Conservation (phyloP, 2,797 vertebrate genomes). For the Xerus rutilus region DNA sequence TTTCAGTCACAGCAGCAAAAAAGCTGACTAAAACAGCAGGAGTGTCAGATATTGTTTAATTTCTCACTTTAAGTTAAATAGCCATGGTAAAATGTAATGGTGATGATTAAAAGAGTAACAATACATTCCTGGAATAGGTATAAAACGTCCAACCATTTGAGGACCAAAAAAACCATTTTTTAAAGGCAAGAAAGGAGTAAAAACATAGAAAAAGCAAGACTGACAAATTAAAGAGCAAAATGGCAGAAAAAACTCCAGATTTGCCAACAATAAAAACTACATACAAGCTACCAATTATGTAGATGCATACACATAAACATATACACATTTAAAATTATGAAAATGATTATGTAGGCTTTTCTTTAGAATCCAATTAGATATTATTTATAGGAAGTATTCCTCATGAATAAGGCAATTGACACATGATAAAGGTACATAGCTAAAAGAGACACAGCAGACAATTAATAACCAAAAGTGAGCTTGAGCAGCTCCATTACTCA, state of each 20-base stretch:
- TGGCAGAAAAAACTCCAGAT: neutral
- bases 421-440: neutral
- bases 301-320: neutral
- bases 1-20: too few relatives aligned
- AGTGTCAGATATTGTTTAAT: neutral
- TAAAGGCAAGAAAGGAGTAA: neutral
- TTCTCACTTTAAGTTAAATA: neutral
- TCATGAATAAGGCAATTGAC: neutral
- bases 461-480: neutral
- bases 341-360: neutral
- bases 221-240: neutral
- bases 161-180: neutral
- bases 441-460: neutral
- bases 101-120: neutral
- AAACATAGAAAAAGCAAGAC: neutral
- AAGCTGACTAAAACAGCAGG: too few relatives aligned
- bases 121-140: neutral
- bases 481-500: neutral
- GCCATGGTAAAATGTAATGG: neutral
- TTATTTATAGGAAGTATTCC: neutral
- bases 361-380: neutral
- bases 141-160: neutral
- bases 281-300: neutral
- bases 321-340: neutral
- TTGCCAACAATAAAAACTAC: conserved; percentile 15